These are phyloP conservation scores for Sphaeridia pumilis DNA, from an alignment of 2,888 invertebrate genomes.

Conservation along the genomic window DNA sequence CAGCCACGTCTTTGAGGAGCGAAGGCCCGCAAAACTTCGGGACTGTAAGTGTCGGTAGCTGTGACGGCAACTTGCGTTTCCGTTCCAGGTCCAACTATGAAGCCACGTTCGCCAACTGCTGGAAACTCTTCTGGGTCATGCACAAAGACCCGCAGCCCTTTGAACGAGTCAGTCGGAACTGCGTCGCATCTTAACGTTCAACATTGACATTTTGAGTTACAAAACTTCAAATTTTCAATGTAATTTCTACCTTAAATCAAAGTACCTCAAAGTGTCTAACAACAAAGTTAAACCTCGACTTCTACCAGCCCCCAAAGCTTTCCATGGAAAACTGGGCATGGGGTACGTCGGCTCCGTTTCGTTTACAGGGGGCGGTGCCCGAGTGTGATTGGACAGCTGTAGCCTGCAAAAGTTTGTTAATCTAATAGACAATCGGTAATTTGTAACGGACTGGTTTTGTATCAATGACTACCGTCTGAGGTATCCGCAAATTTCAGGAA, in stretches of 20 bases:
- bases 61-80: slow-evolving; percentile 31
- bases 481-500: slow-evolving; percentile 31
- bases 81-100: slow-evolving; percentile 30
- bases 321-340: slow-evolving; percentile 25
- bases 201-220: not conserved
- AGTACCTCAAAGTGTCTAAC: slow-evolving; percentile 24
- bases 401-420: too few species aligned
- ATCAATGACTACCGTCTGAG: slow-evolving; percentile 22
- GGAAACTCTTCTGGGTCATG: slow-evolving; percentile 30
- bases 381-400: too few species aligned
- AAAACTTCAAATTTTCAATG: not conserved
- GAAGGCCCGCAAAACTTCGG: slow-evolving; percentile 23
- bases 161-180: slow-evolving; percentile 33
- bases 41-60: slow-evolving; percentile 29
- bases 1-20: slow-evolving; percentile 22
- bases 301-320: slow-evolving; percentile 33
- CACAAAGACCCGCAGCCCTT: slow-evolving; percentile 26
- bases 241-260: not conserved
- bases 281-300: slow-evolving; percentile 31
- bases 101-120: slow-evolving; percentile 30
- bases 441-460: not conserved
- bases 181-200: slow-evolving; percentile 20
- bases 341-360: slow-evolving; percentile 5
- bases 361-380: slow-evolving; percentile 5
- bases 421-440: too few species aligned